Evolutionary conservation across 2,888 invertebrate species (phyloP), one percentile per base, ranked within the genome.

Genomic region (Sminthurinus aureus): DNA sequence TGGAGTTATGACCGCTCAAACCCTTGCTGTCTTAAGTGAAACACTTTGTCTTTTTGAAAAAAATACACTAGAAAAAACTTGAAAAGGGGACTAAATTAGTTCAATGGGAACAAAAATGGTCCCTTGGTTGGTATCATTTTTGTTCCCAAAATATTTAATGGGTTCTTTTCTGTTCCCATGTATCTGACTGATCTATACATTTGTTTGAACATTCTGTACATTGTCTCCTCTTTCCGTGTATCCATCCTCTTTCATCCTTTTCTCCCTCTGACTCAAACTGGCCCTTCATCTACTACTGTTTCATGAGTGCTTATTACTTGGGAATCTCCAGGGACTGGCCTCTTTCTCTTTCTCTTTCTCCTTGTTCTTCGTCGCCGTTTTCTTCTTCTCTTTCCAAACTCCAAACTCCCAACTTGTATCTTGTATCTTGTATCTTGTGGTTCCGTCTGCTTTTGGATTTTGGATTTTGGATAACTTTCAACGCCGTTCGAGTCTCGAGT

Each of bases 301-400:
- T 13, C 20, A 71, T 71, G 71, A 71, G 26, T 71, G 71, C 26
- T 71, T 71, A 71, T 71, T 71, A 71, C 71, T 69, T 22, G 71
- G 26, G 22, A 71, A 71, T 71, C 71, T 71, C 71, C 24, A 26
- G 71, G 26, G 71, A 71, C 26, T 26, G 24, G 11, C 24, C 71
- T 71, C 26, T 20, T 71, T 24, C 9, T 71, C 15, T 24, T 24
- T 26, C 24, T 71, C 26, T 15, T 22, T 20, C 11, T 69, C 9
- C 9, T n/a, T 20, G n/a, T 22, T 4, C 20, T 58, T 64, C n/a
- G 3, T 64, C n/a, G 9, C 9, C 64, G 9, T 64, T 9, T 15
- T 64, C 64, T 15, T 64, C 64, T 18, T 64, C 64, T 15, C 38
- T 38, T 38, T 38, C 6, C 38, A 1, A 38, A 6, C 38, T 38